Conservation (phyloP, 1,140 invertebrate genomes). For the Pseudomyrmex pallidus region DNA sequence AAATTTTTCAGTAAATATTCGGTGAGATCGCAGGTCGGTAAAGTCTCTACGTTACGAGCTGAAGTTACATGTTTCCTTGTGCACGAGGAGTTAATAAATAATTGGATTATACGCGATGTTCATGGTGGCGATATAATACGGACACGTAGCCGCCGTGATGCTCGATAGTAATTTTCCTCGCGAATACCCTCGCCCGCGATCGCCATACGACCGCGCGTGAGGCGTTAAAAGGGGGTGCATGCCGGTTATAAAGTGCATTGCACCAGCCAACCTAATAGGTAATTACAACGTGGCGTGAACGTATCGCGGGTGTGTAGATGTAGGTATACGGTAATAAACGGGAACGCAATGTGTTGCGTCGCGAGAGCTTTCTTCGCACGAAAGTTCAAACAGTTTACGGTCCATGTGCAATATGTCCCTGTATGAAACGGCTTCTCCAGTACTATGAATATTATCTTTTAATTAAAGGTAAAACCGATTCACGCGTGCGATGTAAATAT, state of each 20-base stretch:
- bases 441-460: too few species aligned
- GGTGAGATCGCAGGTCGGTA: not conserved
- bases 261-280: slow-evolving; percentile 59
- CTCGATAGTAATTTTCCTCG: slow-evolving; percentile 67
- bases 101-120: slow-evolving; percentile 31
- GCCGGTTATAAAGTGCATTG: slow-evolving; percentile 62
- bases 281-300: slow-evolving; percentile 59
- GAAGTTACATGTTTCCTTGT: slow-evolving; percentile 25
- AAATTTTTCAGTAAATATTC: slow-evolving; percentile 24
- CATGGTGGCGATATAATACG: slow-evolving; percentile 54
- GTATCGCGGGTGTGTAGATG: slow-evolving; percentile 12
- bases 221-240: slow-evolving; percentile 64
- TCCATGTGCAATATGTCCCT: not conserved
- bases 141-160: slow-evolving; percentile 54
- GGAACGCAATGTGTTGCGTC: slow-evolving; percentile 32
- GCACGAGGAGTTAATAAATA: slow-evolving; percentile 63
- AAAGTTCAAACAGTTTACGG: slow-evolving; percentile 16
- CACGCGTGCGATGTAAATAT: not conserved
- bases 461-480: too few species aligned
- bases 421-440: not conserved
- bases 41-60: slow-evolving; percentile 16
- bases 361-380: slow-evolving; percentile 20
- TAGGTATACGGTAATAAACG: slow-evolving; percentile 15
- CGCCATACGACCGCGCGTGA: slow-evolving; percentile 7
- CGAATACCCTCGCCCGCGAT: slow-evolving; percentile 21